These are phyloP conservation scores for Drosophila tristis DNA, from an alignment of 1,140 invertebrate species.

Conservation along the genomic window DNA sequence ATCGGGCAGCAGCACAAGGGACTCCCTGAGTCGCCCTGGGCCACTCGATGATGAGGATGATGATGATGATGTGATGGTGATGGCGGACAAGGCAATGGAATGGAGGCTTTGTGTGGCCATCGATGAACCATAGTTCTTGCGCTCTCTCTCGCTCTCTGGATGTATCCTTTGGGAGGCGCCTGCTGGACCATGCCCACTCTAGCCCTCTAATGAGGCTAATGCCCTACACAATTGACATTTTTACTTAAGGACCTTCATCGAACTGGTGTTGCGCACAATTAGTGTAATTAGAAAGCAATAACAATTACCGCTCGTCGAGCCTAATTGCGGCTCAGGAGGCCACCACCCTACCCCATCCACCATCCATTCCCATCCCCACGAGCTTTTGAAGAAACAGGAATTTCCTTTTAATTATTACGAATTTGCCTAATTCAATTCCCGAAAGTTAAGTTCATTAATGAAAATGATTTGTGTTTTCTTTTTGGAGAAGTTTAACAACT, in stretches of 20 bases:
- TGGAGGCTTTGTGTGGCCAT: conserved; percentile 8
- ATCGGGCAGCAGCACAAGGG: conserved; percentile 37
- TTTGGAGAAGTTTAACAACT: conserved; percentile 39
- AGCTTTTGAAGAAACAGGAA: conserved; percentile 12
- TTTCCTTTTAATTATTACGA: conserved; percentile 57
- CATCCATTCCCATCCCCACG: conserved; percentile 19
- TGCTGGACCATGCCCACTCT: conserved; percentile 10
- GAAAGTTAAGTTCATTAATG: conserved; percentile 69
- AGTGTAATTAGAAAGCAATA: conserved; percentile 82
- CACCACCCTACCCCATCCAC: too few species aligned
- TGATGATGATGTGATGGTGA: conserved; percentile 8
- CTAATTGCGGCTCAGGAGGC: conserved; percentile 37
- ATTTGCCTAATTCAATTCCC: conserved; percentile 59
- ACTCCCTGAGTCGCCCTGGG: conserved; percentile 35
- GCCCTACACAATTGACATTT: conserved; percentile 75
- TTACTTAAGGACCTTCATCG: conserved; percentile 74
- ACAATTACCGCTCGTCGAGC: conserved; percentile 64
- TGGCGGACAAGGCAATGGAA: conserved; percentile 4
- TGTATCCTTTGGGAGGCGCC: too few species aligned
- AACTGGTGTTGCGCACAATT: conserved; percentile 64
- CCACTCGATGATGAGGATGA: conserved; percentile 31
- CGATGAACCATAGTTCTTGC: conserved; percentile 58
- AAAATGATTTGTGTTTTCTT: conserved; percentile 12
- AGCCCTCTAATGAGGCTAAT: conserved; percentile 63
- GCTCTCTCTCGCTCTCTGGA: not conserved